Evolutionary conservation across 2,888 invertebrate genomes (phyloP).

Genomic region (Cheilosia variabilis): DNA sequence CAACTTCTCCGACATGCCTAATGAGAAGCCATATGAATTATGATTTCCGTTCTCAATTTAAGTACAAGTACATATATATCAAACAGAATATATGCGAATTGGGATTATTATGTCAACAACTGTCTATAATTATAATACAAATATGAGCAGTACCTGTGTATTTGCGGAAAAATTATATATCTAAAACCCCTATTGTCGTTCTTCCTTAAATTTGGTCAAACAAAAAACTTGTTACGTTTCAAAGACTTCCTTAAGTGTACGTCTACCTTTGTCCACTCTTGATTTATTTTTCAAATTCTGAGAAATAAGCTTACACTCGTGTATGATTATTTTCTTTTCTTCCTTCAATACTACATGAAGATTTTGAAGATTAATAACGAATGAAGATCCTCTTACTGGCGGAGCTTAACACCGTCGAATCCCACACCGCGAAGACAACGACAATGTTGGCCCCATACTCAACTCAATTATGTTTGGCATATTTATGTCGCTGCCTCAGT

Average conservation of each 20-base stretch:
- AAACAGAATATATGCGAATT: too few relatives aligned
- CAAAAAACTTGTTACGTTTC: neutral
- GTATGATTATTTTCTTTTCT: conserved; percentile 9
- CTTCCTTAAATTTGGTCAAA: conserved; percentile 9
- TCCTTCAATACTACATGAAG: conserved; percentile 24
- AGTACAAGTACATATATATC: too few relatives aligned
- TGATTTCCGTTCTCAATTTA: too few relatives aligned
- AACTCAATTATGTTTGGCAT: conserved; percentile 43
- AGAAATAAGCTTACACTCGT: conserved; percentile 33
- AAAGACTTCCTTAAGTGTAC: conserved; percentile 39
- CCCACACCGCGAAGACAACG: conserved; percentile 10
- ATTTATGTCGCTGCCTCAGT: conserved; percentile 38
- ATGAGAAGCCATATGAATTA: too few relatives aligned
- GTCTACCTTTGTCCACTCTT: conserved; percentile 29
- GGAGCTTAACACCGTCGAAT: conserved; percentile 17
- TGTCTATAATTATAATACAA: too few relatives aligned
- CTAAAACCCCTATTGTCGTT: neutral
- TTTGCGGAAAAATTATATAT: neutral
- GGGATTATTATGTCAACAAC: too few relatives aligned
- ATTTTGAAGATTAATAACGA: conserved; percentile 30
- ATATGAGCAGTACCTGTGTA: neutral
- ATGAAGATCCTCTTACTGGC: conserved; percentile 58
- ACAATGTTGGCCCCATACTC: neutral
- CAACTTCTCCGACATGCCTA: too few relatives aligned
- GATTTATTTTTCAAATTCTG: conserved; percentile 37